A percentile compares a stretch with the other conserved stretches of the same genome.
Conservation (phyloP, 2,797 vertebrate species). For the Glossophaga mutica region DNA sequence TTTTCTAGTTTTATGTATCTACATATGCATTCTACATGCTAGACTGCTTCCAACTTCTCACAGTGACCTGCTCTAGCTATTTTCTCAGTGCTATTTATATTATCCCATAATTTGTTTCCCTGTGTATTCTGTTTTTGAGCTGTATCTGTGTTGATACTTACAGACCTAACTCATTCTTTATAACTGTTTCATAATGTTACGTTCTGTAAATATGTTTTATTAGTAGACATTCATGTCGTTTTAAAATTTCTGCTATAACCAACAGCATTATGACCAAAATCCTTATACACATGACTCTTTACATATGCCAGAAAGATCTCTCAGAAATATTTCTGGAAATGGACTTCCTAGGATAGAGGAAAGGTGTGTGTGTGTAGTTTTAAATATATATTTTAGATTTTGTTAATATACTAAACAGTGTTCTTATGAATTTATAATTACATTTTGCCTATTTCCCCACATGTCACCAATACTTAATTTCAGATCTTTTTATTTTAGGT, state of each 20-base stretch:
- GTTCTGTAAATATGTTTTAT: not conserved
- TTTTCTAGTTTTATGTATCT: not conserved
- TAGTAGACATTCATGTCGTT: not conserved
- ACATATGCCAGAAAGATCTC: not conserved
- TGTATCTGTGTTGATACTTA: not conserved
- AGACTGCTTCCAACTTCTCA: not conserved
- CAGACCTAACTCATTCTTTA: not conserved
- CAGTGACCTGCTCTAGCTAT: not conserved
- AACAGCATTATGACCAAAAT: not conserved
- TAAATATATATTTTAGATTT: not conserved
- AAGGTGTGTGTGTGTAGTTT: not conserved
- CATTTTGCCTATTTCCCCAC: not conserved
- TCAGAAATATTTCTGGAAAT: not conserved
- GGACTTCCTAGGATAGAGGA: not conserved
- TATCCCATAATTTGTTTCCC: not conserved
- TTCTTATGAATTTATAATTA: not conserved
- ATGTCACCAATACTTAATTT: not conserved
- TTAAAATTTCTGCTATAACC: not conserved
- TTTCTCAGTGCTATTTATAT: not conserved
- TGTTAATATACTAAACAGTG: not conserved
- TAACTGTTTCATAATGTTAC: not conserved
- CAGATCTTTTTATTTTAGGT: not conserved
- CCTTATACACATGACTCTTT: not conserved
- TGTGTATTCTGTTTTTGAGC: not conserved
- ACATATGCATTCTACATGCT: not conserved